Evolutionary conservation across 2,888 invertebrate species (phyloP), one percentile per base, ranked within the genome.

Genomic region (Erebia palarica): DNA sequence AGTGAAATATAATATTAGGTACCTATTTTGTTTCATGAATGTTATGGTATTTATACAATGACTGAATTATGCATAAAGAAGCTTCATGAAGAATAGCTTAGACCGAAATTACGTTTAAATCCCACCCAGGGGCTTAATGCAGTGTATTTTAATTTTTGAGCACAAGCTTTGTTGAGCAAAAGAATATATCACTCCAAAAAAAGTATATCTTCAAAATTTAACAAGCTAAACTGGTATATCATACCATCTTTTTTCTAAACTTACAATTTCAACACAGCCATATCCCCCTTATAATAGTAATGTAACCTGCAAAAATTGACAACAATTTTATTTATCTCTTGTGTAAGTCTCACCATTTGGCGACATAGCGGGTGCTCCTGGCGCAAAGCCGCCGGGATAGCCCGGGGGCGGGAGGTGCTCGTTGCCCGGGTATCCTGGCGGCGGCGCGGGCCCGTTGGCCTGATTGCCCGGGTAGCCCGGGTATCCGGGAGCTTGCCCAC

Each of bases 281-380:
- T 36, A 73, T 67, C 64, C 70, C 70, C 55, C 55, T 70, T 55
- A 73, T n/a, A 68, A 70, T 55, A 27, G 68, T 65, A 59, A 73
- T 60, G 65, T 49, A 71, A 66, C 68, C 66, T 72, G 68, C 51
- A 68, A 72, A 72, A 16, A 72, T 72, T 71, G 57, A 53, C 68
- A 74, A 72, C 63, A 74, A 68, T 70, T 66, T 73, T 60, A 69
- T 69, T 65, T 69, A 67, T 61, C 65, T 65, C 27, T 61, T 21
- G 49, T 49, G 47, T 21, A 44, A 64, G 13, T 64, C 87, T 87
- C 83, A 92, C 92, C 92, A 71, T 78, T 85, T n/a, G 91, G 80
- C 36, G 92, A 89, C 88, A 88, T 86, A 80, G 77, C 77, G 66
- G 79, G 73, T 57, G 79, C 78, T 47, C 80, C 79, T 42, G 78